Percentiles rank a stretch among this genome's conserved stretches.
Conservation (phyloP, 1,140 invertebrate species). For the Achatina immaculata region DNA sequence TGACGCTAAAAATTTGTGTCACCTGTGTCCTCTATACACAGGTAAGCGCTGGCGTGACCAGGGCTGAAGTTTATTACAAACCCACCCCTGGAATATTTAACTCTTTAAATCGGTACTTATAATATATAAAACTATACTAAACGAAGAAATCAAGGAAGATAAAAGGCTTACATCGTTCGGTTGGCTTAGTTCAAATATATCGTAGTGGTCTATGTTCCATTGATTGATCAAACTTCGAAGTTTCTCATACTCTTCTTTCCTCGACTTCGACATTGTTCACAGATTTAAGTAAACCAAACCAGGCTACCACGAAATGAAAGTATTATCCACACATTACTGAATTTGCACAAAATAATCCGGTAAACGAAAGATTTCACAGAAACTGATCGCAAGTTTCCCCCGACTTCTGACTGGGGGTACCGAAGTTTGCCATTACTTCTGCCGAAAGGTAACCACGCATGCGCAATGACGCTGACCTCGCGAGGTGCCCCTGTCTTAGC, state of each 20-base stretch:
- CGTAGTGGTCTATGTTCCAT: slow-evolving; percentile 99
- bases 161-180: slow-evolving; percentile 90
- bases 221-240: slow-evolving; percentile 72
- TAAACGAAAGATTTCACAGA: background rate
- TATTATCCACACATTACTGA: background rate
- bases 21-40: background rate
- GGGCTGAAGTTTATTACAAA: no score
- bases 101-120: no score
- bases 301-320: background rate
- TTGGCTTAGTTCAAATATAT: slow-evolving; percentile 96
- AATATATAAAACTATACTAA: no score
- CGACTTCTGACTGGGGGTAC: no score
- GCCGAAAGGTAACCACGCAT: slow-evolving; percentile 35
- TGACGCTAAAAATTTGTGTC: slow-evolving; percentile 8
- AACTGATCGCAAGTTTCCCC: background rate
- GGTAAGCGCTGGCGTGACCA: no score
- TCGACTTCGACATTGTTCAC: slow-evolving; percentile 40
- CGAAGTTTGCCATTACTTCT: slow-evolving; percentile 9
- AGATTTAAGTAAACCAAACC: background rate
- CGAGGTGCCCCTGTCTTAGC: slow-evolving; percentile 1
- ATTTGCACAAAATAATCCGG: background rate
- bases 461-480: slow-evolving; percentile 7
- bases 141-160: no score
- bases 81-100: no score
- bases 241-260: slow-evolving; percentile 53